phyloP scores from a whole-genome alignment of 2,113 vertebrate species.

The Cnemophilus loriae region DNA sequence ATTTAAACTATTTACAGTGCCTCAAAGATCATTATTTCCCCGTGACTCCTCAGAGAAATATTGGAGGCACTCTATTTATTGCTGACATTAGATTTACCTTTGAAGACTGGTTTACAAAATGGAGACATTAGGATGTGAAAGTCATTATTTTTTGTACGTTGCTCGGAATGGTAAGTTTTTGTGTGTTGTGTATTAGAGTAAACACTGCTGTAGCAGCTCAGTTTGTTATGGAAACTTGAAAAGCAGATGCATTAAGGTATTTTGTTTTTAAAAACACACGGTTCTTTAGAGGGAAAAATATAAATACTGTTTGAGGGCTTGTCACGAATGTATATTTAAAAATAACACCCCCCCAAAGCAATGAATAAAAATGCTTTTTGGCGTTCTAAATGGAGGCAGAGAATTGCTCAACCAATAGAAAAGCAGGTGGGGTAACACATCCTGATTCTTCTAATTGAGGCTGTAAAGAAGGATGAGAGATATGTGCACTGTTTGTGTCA shows the following conservation, averaged over 20 bases:
- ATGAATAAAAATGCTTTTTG: slow-evolving; percentile 55
- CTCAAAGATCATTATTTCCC: slow-evolving; percentile 67
- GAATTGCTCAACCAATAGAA: not conserved
- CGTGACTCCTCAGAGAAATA: slow-evolving; percentile 61
- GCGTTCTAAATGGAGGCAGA: not conserved
- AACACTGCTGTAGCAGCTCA: slow-evolving; percentile 9
- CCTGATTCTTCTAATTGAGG: slow-evolving; percentile 51
- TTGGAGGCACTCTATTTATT: slow-evolving; percentile 60
- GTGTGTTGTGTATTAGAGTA: slow-evolving; percentile 24
- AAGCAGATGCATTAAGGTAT: slow-evolving; percentile 30
- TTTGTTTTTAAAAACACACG: slow-evolving; percentile 1
- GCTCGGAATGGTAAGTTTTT: slow-evolving; percentile 31
- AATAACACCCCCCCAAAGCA: not conserved
- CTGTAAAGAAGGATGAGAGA: slow-evolving; percentile 42
- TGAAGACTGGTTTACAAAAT: slow-evolving; percentile 69
- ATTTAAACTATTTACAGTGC: slow-evolving; percentile 73
- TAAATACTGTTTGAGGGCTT: slow-evolving; percentile 31
- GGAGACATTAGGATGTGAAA: slow-evolving; percentile 64
- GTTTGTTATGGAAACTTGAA: slow-evolving; percentile 36
- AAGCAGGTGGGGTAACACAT: slow-evolving; percentile 19
- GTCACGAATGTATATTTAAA: slow-evolving; percentile 33
- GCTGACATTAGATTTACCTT: slow-evolving; percentile 69
- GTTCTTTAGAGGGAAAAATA: slow-evolving; percentile 21
- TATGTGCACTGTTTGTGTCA: slow-evolving; percentile 26
- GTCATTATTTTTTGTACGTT: slow-evolving; percentile 61